Conservation (phyloP, 2,113 vertebrate genomes). For the Microcebus ravelobensis region DNA sequence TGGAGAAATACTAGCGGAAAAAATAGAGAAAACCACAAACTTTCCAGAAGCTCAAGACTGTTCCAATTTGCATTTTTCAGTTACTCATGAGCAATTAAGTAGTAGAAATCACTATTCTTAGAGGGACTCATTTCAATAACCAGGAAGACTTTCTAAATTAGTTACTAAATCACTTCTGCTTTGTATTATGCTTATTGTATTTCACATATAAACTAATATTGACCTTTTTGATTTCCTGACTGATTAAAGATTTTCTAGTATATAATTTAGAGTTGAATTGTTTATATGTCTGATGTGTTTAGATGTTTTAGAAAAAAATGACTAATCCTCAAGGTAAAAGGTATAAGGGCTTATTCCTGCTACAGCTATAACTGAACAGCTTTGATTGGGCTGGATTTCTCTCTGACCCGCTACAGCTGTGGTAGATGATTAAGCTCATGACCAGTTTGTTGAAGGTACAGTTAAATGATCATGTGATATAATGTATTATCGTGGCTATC, state of each 20-base stretch:
- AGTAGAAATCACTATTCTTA: not conserved
- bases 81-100: not conserved
- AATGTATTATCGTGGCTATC: not conserved
- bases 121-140: not conserved
- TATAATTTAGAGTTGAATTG: not conserved
- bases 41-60: not conserved
- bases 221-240: constrained; percentile 27
- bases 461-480: not conserved
- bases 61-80: not conserved
- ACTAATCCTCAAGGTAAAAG: not conserved
- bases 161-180: not conserved
- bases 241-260: not conserved
- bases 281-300: not conserved
- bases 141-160: not conserved
- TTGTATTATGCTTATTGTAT: not conserved
- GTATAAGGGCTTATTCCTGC: not conserved
- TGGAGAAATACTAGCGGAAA: not conserved
- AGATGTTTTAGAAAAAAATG: constrained; percentile 18
- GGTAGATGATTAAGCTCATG: not conserved
- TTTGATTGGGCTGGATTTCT: constrained; percentile 25
- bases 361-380: not conserved
- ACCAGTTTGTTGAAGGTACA: not conserved
- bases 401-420: not conserved
- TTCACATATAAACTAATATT: not conserved
- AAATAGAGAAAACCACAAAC: not conserved